Conservation (phyloP, 2,888 invertebrate genomes). For the Lamellibrachia satsuma region DNA sequence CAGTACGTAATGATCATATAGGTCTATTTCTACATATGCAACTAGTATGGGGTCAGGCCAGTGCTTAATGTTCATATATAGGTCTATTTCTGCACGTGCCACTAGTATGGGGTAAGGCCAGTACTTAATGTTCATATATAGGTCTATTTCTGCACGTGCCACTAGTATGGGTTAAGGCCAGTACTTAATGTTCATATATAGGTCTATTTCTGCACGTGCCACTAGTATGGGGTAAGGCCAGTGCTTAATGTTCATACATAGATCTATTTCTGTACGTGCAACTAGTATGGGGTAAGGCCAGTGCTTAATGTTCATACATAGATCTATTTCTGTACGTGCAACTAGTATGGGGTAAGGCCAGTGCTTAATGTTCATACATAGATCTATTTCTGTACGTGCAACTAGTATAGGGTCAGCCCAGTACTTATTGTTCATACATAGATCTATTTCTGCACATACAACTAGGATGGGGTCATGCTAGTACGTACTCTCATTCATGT, state of each 20-base stretch:
- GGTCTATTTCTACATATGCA: not conserved
- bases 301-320: not conserved
- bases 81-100: not conserved
- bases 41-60: not conserved
- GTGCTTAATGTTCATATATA: not conserved
- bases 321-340: not conserved
- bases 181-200: not conserved
- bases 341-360: too few species aligned
- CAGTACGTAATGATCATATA: not conserved
- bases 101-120: not conserved
- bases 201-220: not conserved
- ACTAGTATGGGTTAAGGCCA: too few species aligned
- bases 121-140: not conserved
- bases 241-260: not conserved
- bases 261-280: not conserved
- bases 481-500: too few species aligned
- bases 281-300: too few species aligned
- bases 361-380: not conserved
- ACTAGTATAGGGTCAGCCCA: too few species aligned
- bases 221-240: too few species aligned
- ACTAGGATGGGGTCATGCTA: too few species aligned
- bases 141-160: not conserved
- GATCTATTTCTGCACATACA: too few species aligned
- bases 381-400: not conserved
- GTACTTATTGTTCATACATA: not conserved